Base-by-base conservation (phyloP, 2,113 vertebrate species). In the Otus sunia region DNA sequence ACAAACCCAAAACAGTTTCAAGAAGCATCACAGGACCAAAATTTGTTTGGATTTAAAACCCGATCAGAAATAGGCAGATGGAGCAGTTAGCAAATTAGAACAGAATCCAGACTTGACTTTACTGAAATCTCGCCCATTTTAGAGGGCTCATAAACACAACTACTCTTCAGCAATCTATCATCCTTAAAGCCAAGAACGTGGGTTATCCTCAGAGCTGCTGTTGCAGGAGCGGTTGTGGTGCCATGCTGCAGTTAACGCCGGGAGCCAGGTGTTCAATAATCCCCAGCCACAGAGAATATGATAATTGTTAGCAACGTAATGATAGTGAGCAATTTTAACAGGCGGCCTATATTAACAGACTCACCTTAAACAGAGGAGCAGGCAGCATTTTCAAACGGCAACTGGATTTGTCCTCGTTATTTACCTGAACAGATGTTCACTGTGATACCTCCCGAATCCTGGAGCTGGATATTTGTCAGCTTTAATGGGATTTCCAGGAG, bases 401-500 rank as follows among this genome's bases (percentile, higher is more conserved):
- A 43, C 78, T 59, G 86, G 73, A 62, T 85, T 60, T 15, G 0
- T 41, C 41, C 88, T 76, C 60, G 2, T 71, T 86, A 78, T 92
- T 91, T 90, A 95, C 78, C 72, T 96, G 86, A 95, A 30, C 87
- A 96, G 92, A 86, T 96, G 92, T 83, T 89, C 19, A 0, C 94
- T 83, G 60, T 68, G 77, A 83, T 75, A 71, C 53, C 73, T 86
- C 78, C 91, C 2, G 5, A 75, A 72, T 75, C 81, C 80, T 62
- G 66, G 59, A 86, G 88, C 80, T 76, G 62, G 83, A 9, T 92
- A 67, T 96, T 94, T 90, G 77, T 85, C 84, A 94, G 88, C 3
- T 2, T 62, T 96, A 96, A 95, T 84, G 90, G 93, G 75, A 91
- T 91, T 90, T 94, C 92, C 88, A 96, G 86, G 89, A 88, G 91